phyloP scores from a whole-genome alignment of 2,797 vertebrate species.

The Propithecus perrieri region DNA sequence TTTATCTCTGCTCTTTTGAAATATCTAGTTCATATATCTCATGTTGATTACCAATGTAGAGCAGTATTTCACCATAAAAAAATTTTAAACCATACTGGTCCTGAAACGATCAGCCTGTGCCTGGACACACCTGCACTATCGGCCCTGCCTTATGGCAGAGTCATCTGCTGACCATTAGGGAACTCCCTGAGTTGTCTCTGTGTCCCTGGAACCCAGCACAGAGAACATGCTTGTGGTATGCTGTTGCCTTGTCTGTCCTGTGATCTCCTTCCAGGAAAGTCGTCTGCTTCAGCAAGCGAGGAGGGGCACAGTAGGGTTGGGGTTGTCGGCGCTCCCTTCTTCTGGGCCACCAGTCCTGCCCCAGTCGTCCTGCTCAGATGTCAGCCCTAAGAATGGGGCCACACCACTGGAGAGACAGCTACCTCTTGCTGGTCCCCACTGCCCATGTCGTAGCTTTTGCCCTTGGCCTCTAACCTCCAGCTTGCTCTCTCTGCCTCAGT shows the following conservation, averaged over 20 bases:
- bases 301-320: not conserved
- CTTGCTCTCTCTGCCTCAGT: not conserved
- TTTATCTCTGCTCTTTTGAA: not conserved
- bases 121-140: not conserved
- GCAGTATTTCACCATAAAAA: not conserved
- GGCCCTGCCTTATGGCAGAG: not conserved
- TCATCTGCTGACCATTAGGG: not conserved
- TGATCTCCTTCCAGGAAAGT: not conserved
- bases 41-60: not conserved
- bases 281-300: not conserved
- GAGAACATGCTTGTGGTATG: not conserved
- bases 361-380: not conserved
- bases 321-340: not conserved
- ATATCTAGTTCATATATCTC: not conserved
- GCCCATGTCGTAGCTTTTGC: rapidly evolving
- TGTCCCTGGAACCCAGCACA: not conserved
- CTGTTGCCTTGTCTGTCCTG: not conserved
- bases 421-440: not conserved
- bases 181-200: not conserved
- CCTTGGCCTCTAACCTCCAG: not conserved
- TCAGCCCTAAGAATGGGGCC: not conserved
- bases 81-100: not conserved
- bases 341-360: not conserved
- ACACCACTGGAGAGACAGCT: no score
- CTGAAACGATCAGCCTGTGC: not conserved